Evolutionary conservation across 2,113 vertebrate species (phyloP).

Genomic region (Mirounga angustirostris): DNA sequence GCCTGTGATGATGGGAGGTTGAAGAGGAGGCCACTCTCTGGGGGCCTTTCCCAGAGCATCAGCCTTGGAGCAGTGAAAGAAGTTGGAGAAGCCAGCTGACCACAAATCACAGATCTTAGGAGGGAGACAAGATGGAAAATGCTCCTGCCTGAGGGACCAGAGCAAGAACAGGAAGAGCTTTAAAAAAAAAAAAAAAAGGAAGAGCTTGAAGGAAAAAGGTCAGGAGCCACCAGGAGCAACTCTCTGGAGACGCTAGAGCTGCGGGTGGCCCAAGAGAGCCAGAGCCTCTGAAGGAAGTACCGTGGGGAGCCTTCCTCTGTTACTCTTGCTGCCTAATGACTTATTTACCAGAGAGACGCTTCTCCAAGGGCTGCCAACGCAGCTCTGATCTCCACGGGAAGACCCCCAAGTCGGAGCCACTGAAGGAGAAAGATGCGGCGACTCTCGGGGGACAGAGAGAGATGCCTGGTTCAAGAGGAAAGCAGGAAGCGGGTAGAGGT

Average conservation of each 20-base stretch:
- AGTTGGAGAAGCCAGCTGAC: not conserved
- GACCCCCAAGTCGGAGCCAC: not conserved
- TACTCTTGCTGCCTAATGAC: not conserved
- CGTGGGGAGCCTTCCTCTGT: not conserved
- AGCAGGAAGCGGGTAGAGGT: too few relatives aligned
- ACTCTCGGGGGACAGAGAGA: not conserved
- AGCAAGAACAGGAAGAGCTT: not conserved
- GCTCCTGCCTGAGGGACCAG: not conserved
- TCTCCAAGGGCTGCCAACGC: not conserved
- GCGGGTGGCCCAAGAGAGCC: not conserved
- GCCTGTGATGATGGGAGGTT: not conserved
- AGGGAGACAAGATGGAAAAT: not conserved
- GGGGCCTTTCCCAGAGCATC: not conserved
- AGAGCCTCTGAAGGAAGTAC: not conserved
- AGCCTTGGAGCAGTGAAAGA: too few relatives aligned
- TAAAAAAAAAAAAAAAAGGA: not conserved
- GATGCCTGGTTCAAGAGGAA: not conserved
- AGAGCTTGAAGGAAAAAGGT: not conserved
- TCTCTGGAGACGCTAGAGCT: not conserved
- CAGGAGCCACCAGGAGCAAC: not conserved
- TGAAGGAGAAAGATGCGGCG: not conserved
- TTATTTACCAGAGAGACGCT: slow-evolving; percentile 66
- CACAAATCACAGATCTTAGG: not conserved
- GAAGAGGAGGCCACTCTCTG: not conserved
- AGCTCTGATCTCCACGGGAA: not conserved